Conservation (phyloP, 1,140 invertebrate genomes). For the Radopholus similis region DNA sequence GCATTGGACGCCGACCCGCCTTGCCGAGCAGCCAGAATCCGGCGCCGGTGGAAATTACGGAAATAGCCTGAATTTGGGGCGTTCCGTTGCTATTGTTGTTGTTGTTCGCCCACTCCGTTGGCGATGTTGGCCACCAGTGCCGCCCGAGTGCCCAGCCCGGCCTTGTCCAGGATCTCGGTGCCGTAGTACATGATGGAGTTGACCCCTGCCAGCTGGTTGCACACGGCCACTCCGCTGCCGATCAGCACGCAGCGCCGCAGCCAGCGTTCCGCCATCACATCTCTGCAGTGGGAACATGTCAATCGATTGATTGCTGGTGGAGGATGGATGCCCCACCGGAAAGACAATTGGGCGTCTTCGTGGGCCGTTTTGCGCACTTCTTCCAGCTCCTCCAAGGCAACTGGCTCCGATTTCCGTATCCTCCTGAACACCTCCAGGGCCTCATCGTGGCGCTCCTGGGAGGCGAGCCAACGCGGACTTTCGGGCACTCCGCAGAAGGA, state of each 20-base stretch:
- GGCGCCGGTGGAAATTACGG: background rate
- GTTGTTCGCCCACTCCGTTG: background rate
- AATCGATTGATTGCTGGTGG: background rate
- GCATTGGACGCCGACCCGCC: conserved; percentile 8
- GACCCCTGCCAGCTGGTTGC: conserved; percentile 17
- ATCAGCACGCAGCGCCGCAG: conserved; percentile 12
- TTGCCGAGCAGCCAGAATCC: background rate
- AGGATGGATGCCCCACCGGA: background rate
- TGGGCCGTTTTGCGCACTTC: background rate
- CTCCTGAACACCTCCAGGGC: background rate
- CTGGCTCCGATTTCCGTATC: conserved; percentile 1
- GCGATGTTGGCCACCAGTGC: conserved; percentile 12
- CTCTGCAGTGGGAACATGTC: background rate
- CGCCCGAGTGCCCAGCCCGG: background rate
- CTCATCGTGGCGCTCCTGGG: background rate
- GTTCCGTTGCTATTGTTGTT: background rate
- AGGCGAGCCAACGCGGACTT: conserved; percentile 9
- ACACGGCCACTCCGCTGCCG: conserved; percentile 15
- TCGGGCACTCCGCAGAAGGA: conserved; percentile 2
- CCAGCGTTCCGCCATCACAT: conserved; percentile 4
- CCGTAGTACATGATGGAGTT: conserved; percentile 21
- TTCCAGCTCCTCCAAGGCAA: background rate
- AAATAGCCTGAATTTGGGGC: background rate
- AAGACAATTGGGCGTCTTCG: background rate
- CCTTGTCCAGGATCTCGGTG: background rate